phyloP scores from a whole-genome alignment of 2,113 vertebrate genomes.

The Apistogramma diplotaenia region DNA sequence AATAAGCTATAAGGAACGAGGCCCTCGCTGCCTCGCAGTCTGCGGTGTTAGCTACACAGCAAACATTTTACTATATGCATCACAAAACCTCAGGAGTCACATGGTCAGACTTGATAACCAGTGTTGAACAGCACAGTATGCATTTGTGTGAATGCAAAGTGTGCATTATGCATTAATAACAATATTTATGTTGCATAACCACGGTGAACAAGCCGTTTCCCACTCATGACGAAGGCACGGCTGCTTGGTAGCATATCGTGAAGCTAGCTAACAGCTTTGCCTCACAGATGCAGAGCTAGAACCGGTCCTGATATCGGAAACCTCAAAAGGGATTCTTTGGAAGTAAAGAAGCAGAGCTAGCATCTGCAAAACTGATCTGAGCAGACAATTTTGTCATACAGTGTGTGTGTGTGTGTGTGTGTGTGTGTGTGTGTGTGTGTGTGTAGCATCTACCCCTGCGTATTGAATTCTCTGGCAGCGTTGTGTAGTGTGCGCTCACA shows the following conservation, averaged over 20 bases:
- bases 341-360: constrained; percentile 34
- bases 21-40: background rate
- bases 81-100: background rate
- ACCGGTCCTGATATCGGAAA: constrained; percentile 49
- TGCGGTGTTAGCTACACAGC: background rate
- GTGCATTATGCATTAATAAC: background rate
- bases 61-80: background rate
- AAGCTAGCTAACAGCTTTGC: constrained; percentile 21
- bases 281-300: constrained; percentile 16
- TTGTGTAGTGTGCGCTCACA: constrained; percentile 52
- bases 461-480: constrained; percentile 63
- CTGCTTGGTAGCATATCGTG: background rate
- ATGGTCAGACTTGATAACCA: background rate
- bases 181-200: background rate
- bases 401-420: constrained; percentile 3
- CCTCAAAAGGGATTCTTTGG: constrained; percentile 45
- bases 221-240: constrained; percentile 7
- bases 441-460: constrained; percentile 40
- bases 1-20: constrained; percentile 12
- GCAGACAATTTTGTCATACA: constrained; percentile 40
- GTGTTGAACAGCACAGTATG: background rate
- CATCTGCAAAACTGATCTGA: constrained; percentile 67
- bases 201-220: constrained; percentile 1
- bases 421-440: background rate
- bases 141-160: background rate